Percentiles rank a stretch among this genome's conserved stretches.
phyloP scores from a whole-genome alignment of 2,113 vertebrate genomes.

The Esox niger region DNA sequence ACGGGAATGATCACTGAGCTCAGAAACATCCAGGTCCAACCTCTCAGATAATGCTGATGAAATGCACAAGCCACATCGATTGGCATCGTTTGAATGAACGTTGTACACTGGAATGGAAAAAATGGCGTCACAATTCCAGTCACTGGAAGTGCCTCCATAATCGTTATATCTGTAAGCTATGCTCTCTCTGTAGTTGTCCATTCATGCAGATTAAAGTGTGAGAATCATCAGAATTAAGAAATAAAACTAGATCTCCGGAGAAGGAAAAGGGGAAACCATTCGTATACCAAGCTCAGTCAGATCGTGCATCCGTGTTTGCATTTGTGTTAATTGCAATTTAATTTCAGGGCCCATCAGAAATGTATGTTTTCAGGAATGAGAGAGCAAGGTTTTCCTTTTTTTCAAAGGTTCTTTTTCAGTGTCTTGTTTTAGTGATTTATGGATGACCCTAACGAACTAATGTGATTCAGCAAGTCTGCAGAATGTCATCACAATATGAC shows the following conservation, averaged over 20 bases:
- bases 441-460: conserved; percentile 45
- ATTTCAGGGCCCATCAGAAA: conserved; percentile 62
- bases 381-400: conserved; percentile 25
- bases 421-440: conserved; percentile 47
- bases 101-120: too few species aligned
- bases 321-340: conserved; percentile 47
- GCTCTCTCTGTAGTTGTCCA: conserved; percentile 23
- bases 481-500: conserved; percentile 46
- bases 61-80: too few species aligned
- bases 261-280: conserved; percentile 37
- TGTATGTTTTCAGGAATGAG: conserved; percentile 49
- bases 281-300: conserved; percentile 44
- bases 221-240: conserved; percentile 49
- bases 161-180: conserved; percentile 26
- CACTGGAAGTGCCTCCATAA: too few species aligned
- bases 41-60: neutral
- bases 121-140: too few species aligned
- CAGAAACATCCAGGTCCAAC: neutral
- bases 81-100: too few species aligned
- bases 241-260: conserved; percentile 27
- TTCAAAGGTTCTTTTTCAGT: conserved; percentile 50
- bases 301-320: conserved; percentile 50
- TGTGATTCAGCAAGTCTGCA: conserved; percentile 50
- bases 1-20: too few species aligned
- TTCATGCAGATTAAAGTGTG: conserved; percentile 36